Base-by-base conservation (phyloP, 2,888 invertebrate genomes). In the Lasiommata megera region DNA sequence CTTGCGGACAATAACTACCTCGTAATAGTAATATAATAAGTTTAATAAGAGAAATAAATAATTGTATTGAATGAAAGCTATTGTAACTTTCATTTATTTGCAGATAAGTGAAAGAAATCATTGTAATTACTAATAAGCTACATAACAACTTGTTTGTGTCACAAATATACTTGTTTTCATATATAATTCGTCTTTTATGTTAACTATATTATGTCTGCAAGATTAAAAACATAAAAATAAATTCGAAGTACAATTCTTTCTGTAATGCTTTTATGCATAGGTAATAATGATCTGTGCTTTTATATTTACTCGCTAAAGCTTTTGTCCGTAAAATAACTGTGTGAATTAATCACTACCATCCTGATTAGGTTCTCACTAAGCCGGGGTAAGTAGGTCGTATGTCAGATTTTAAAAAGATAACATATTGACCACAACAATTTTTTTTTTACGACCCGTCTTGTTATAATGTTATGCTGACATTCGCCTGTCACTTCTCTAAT, bases 281-380 rank as follows among this genome's bases (percentile, higher is more conserved):
- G n/a, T n/a, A n/a, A n/a, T n/a, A n/a, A n/a, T n/a, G n/a, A n/a
- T 23, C 7, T 23, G 8, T 57, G 63, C 59, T 56, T 69, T 56
- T 63, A 66, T 51, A 38, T 36, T 43, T 50, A 29, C 47, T 44
- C 58, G 48, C 61, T 60, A 43, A 66, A 56, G 74, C 77, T 76
- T 76, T 82, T 81, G 79, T 81, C 68, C 73, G 61, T 59, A 65
- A 69, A 62, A 71, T 76, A 83, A 83, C 80, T 80, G 80, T 84
- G 78, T 79, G 80, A 82, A 81, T 86, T 85, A 83, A 83, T 84
- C 77, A 80, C 76, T 76, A 77, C 73, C 79, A 77, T 79, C 79
- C 80, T 82, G 80, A 85, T 82, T 81, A 81, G 69, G 67, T 74
- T 76, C 75, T 77, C 78, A 76, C 77, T 70, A 72, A 77, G 73